Evolutionary conservation across 2,888 invertebrate species (phyloP), one percentile per base, ranked within the genome.

Genomic region (Euplagia quadripunctaria): DNA sequence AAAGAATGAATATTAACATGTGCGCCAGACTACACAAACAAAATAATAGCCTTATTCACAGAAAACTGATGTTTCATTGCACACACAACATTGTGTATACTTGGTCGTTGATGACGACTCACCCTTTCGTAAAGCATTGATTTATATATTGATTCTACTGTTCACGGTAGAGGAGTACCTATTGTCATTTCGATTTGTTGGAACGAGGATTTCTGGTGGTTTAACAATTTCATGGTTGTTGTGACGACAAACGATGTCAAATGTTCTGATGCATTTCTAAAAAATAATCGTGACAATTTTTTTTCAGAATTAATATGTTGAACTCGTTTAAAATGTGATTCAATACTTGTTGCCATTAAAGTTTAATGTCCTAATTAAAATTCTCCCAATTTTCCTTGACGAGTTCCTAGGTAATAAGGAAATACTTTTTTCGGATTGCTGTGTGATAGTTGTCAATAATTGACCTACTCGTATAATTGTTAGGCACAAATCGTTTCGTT

Each of bases 121-220:
- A 31, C 81, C 68, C 83, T 82, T 86, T 86, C 80, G 71, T 67
- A 64, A 71, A 71, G 72, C 70, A 14, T 17, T n/a, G 61, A 51
- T 72, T 68, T 79, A 76, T 78, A 75, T 80, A 68, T 61, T 82
- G 78, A 83, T 82, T 87, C 82, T 86, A 82, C 75, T 77, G 68
- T 79, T 66, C 73, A 79, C 79, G 81, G 80, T 76, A 79, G 81
- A 84, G 78, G 70, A 76, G 70, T 76, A n/a, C n/a, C n/a, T n/a
- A 80, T 79, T 64, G 71, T 71, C 68, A 73, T 65, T 65, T 49
- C 20, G 41, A 64, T 65, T 70, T 76, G 58, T 72, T 65, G 70
- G 42, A 58, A 61, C 64, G 68, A 61, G 72, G 72, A 74, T 64
- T 64, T 68, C 64, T 71, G 74, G 67, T 68, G 71, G 52, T 64